These are phyloP conservation scores for Scaptomyza reducta DNA, from an alignment of 2,888 invertebrate genomes.

Conservation along the genomic window DNA sequence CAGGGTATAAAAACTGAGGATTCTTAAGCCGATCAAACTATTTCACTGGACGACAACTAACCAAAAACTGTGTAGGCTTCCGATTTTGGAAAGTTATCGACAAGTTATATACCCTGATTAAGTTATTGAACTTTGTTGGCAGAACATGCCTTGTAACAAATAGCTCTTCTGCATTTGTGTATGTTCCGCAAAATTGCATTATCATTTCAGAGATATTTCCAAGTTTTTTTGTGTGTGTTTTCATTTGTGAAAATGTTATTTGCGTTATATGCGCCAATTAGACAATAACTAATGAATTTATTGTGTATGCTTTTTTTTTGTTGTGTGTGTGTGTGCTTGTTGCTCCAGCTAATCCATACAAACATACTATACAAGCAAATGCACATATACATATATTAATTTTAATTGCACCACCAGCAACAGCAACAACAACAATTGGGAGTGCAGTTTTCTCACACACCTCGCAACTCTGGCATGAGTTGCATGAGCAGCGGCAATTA, in stretches of 20 bases:
- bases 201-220: constrained; percentile 2
- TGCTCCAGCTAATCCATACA: constrained; percentile 23
- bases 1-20: no score
- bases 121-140: not conserved
- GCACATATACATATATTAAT: constrained; percentile 55
- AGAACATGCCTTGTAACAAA: not conserved
- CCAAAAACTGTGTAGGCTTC: no score
- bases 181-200: not conserved
- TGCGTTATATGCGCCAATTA: constrained; percentile 76
- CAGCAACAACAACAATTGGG: constrained; percentile 27
- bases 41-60: no score
- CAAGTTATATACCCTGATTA: no score
- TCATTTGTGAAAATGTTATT: constrained; percentile 58
- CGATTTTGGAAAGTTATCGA: no score
- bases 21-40: no score
- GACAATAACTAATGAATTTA: constrained; percentile 75
- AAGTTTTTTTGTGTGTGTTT: not conserved
- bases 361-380: constrained; percentile 11
- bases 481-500: constrained; percentile 72
- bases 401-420: constrained; percentile 51
- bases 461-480: constrained; percentile 19
- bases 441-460: constrained; percentile 57
- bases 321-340: constrained; percentile 20
- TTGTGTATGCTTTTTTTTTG: constrained; percentile 50
- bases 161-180: not conserved